A percentile compares a stretch with the other conserved stretches of the same genome.
phyloP scores from a whole-genome alignment of 1,140 invertebrate genomes.

The Calephelis virginiensis region DNA sequence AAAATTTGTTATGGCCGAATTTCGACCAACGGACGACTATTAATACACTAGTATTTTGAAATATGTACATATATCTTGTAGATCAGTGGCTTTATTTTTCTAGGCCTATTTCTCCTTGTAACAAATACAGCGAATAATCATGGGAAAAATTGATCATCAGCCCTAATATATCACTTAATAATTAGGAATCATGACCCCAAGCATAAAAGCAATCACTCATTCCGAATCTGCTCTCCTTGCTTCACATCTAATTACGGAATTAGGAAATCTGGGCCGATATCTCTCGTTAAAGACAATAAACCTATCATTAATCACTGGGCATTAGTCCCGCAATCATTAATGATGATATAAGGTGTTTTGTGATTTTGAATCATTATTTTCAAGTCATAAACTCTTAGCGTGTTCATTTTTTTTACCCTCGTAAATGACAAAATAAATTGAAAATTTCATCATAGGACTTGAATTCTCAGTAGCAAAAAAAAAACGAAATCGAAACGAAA shows the following conservation, averaged over 20 bases:
- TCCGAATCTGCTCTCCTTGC: slow-evolving; percentile 46
- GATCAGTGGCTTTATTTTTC: too few relatives aligned
- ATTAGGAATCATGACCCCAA: slow-evolving; percentile 11
- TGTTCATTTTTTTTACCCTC: not conserved
- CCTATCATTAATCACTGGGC: slow-evolving; percentile 67
- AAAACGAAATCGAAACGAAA: too few relatives aligned
- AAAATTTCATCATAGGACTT: too few relatives aligned
- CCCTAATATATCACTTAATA: slow-evolving; percentile 5
- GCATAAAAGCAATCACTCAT: slow-evolving; percentile 46
- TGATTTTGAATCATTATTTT: slow-evolving; percentile 36
- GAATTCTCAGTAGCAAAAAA: too few relatives aligned
- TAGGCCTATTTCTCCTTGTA: too few relatives aligned
- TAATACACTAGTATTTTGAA: too few relatives aligned
- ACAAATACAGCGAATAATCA: not conserved
- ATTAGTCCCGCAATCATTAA: slow-evolving; percentile 61
- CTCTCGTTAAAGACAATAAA: slow-evolving; percentile 65
- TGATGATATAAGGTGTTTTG: slow-evolving; percentile 63
- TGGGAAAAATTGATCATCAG: not conserved
- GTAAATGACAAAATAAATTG: not conserved
- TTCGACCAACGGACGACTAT: too few relatives aligned
- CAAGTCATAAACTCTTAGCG: slow-evolving; percentile 22
- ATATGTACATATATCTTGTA: too few relatives aligned
- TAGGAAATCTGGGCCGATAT: slow-evolving; percentile 68
- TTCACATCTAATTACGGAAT: slow-evolving; percentile 66
- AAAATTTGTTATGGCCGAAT: too few relatives aligned